Evolutionary conservation across 2,888 invertebrate species (phyloP).

Genomic region (Plagodis dolabraria): DNA sequence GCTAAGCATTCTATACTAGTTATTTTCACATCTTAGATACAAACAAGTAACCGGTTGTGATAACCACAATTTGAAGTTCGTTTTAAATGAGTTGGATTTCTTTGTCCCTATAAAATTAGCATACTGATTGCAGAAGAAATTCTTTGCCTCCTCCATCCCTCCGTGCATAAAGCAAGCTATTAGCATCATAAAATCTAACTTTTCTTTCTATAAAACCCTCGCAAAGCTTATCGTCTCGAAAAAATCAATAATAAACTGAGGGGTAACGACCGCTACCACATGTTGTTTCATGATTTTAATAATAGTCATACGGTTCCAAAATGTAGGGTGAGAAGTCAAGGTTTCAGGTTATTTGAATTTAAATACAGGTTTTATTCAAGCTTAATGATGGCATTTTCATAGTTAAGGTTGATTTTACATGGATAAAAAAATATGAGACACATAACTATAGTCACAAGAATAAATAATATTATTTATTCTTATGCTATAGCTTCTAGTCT

Average conservation of each 20-base stretch:
- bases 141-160: too few species aligned
- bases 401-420: not conserved
- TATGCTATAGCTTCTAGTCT: too few species aligned
- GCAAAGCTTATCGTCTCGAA: slow-evolving; percentile 44
- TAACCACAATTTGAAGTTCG: too few species aligned
- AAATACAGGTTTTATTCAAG: slow-evolving; percentile 12
- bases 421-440: not conserved
- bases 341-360: slow-evolving; percentile 30
- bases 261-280: slow-evolving; percentile 58
- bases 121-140: too few species aligned
- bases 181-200: slow-evolving; percentile 18
- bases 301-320: slow-evolving; percentile 11
- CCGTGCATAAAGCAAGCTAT: slow-evolving; percentile 18
- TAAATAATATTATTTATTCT: too few species aligned
- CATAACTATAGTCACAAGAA: too few species aligned
- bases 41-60: too few species aligned
- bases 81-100: too few species aligned
- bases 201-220: slow-evolving; percentile 15
- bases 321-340: not conserved
- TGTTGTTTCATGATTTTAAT: slow-evolving; percentile 43
- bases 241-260: slow-evolving; percentile 62
- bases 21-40: too few species aligned
- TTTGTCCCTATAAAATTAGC: too few species aligned
- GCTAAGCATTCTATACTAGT: too few species aligned
- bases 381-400: too few species aligned